Base-by-base conservation (phyloP, 2,113 vertebrate genomes). In the Ctenomys sociabilis region DNA sequence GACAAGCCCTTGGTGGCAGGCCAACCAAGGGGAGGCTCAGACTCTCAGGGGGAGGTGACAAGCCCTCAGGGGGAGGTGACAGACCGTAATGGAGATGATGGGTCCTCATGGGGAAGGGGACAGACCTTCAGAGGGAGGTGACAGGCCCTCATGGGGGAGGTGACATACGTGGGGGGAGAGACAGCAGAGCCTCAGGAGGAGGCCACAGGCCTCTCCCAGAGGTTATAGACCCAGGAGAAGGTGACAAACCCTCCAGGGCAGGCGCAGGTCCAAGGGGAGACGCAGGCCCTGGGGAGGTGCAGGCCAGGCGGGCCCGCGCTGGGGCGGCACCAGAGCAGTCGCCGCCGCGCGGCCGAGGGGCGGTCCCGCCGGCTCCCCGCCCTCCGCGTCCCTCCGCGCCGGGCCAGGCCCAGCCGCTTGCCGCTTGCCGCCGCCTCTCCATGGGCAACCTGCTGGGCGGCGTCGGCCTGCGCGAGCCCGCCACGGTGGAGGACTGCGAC, bases 241-340 rank as follows among this genome's bases (percentile, higher is more conserved):
- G 66, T 32, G 13, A 24, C 32, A 32, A 32, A 32, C 66, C 30
- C 12, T 64, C 61, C 61, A 64, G 61, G 26, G 61, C 9, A 28
- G 26, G 61, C 9, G 61, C 61, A 64, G 61, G 63, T 64, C 66
- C 66, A 7, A 3, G 64, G 17, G 68, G 35, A 70, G 35, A 17
- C 17, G 14, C 35, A 37, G 70, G 70, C n/a, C 19, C 7, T 14
- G 35, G 68, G 92, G 91, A 81, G 80, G 80, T 88, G 93, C 95
- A 82, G 88, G 88, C 63, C 26, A 89, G 96, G 97, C 91, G 93
- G 93, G 97, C 95, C 91, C 90, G 97, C 93, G 96, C 97, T 94
- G 59, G 35, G 59, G 89, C 59, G 59, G 59, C 59, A 57, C 54
- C 54, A 17, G 54, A 57, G 54, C 54, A 57, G 54, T 16, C 54